Evolutionary conservation across 2,888 invertebrate genomes (phyloP).

Genomic region (Epirrhoe alternata): DNA sequence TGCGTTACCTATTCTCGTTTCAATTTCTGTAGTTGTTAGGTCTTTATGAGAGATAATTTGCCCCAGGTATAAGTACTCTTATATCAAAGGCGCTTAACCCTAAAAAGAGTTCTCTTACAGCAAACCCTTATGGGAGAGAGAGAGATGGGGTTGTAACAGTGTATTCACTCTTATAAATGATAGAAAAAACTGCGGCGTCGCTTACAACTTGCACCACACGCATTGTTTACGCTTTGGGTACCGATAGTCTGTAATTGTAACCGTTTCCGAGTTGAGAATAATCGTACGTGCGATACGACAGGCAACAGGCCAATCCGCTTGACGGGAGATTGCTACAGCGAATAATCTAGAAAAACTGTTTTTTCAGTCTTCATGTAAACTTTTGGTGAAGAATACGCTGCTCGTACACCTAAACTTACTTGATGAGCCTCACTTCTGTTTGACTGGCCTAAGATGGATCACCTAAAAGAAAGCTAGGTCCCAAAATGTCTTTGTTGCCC

Average conservation of each 20-base stretch:
- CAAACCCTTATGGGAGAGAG: too few relatives aligned
- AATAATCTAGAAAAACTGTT: constrained; percentile 10
- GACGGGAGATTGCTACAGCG: constrained; percentile 34
- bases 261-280: constrained; percentile 73
- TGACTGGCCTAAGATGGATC: too few relatives aligned
- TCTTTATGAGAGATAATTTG: too few relatives aligned
- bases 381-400: constrained; percentile 34
- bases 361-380: constrained; percentile 10
- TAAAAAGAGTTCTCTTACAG: too few relatives aligned
- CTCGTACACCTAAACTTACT: constrained; percentile 12
- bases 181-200: not conserved
- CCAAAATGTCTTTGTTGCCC: too few relatives aligned
- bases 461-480: too few relatives aligned
- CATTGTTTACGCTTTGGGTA: constrained; percentile 65
- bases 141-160: too few relatives aligned
- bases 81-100: too few relatives aligned
- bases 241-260: constrained; percentile 76
- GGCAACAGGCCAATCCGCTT: constrained; percentile 58
- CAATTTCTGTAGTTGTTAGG: too few relatives aligned
- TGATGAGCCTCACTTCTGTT: not conserved
- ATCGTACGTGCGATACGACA: constrained; percentile 74
- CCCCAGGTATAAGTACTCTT: too few relatives aligned
- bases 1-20: too few relatives aligned
- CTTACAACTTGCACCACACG: constrained; percentile 54
- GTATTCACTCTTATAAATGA: too few relatives aligned